These are phyloP conservation scores for Goniozus legneri DNA, from an alignment of 1,140 invertebrate genomes.

Conservation along the genomic window DNA sequence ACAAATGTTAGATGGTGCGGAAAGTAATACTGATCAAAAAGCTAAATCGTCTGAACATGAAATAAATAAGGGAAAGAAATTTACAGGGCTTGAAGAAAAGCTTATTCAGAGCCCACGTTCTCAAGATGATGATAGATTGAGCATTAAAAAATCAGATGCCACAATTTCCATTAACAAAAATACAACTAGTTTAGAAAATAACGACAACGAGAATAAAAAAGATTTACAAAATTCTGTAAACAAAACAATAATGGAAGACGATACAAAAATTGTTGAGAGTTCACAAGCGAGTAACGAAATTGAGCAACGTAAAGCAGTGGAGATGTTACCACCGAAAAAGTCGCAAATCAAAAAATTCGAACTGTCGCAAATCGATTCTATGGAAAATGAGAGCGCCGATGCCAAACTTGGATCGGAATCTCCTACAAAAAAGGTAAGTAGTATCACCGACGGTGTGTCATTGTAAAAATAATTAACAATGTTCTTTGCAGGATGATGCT, in stretches of 20 bases:
- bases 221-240: neutral
- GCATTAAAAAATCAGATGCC: neutral
- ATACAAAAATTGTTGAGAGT: neutral
- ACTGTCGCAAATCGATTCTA: slow-evolving; percentile 38
- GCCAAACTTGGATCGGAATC: neutral
- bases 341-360: slow-evolving; percentile 52
- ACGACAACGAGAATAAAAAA: slow-evolving; percentile 1
- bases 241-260: neutral
- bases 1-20: slow-evolving; percentile 13
- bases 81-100: slow-evolving; percentile 11
- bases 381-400: slow-evolving; percentile 17
- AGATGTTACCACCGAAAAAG: slow-evolving; percentile 45
- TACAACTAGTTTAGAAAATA: neutral
- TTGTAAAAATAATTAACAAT: too few species aligned
- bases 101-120: neutral
- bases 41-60: slow-evolving; percentile 1
- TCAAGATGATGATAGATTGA: neutral
- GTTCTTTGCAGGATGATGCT: too few species aligned
- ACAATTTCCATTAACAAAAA: slow-evolving; percentile 1
- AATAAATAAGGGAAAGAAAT: slow-evolving; percentile 3
- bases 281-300: slow-evolving; percentile 3
- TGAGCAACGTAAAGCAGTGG: slow-evolving; percentile 10
- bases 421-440: too few species aligned
- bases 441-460: too few species aligned
- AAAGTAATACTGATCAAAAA: slow-evolving; percentile 12